Conservation (phyloP, 2,888 invertebrate species). For the Sesamia inferens region DNA sequence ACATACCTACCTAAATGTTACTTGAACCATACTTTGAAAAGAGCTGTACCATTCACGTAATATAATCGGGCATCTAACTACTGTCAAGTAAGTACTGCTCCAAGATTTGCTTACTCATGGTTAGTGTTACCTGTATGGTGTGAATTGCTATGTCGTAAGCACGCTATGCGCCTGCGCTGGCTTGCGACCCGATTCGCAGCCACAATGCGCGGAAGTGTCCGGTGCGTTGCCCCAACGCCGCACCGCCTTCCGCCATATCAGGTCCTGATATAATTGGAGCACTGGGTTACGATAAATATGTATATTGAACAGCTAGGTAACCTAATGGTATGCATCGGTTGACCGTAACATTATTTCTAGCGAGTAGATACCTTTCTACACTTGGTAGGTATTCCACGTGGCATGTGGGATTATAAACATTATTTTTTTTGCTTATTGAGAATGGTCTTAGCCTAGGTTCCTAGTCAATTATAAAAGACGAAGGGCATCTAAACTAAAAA, state of each 20-base stretch:
- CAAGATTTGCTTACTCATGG: constrained; percentile 38
- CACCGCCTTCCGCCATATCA: constrained; percentile 77
- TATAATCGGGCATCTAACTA: constrained; percentile 7
- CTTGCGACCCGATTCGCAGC: constrained; percentile 71
- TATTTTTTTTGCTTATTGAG: background rate
- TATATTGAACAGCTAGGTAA: constrained; percentile 31
- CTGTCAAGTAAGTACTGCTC: constrained; percentile 16
- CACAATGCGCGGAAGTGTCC: constrained; percentile 82
- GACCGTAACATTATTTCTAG: constrained; percentile 21
- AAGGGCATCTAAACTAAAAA: background rate
- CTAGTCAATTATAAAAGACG: background rate
- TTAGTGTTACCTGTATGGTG: constrained; percentile 46
- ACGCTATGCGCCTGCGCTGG: constrained; percentile 24
- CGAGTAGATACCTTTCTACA: background rate
- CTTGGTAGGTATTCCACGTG: background rate
- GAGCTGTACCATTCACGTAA: constrained; percentile 2
- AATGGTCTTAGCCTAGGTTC: background rate
- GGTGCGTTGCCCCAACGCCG: constrained; percentile 59
- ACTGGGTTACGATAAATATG: constrained; percentile 29
- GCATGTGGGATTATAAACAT: background rate
- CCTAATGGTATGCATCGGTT: constrained; percentile 5
- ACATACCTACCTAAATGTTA: background rate
- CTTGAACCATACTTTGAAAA: background rate
- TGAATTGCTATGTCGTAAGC: constrained; percentile 63
- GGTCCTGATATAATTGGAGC: constrained; percentile 47